Percentiles rank a stretch among this genome's conserved stretches.
Conservation (phyloP, 2,888 invertebrate species). For the Synanthedon formicaeformis region DNA sequence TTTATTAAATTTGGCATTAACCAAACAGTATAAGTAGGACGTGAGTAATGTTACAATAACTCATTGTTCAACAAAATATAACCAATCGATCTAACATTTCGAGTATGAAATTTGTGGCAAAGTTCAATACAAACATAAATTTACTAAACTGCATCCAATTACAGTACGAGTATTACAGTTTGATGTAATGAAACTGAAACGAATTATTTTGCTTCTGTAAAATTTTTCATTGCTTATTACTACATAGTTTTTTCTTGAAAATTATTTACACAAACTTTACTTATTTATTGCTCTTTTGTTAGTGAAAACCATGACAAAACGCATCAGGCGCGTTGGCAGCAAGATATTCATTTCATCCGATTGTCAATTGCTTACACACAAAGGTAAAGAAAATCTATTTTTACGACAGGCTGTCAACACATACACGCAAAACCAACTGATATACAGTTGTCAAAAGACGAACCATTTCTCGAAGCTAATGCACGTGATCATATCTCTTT, state of each 20-base stretch:
- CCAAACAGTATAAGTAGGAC: conserved; percentile 12
- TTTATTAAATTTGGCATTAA: conserved; percentile 8
- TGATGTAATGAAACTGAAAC: neutral
- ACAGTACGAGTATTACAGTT: conserved; percentile 10
- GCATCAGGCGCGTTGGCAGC: too few species aligned
- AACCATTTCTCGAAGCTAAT: conserved; percentile 11
- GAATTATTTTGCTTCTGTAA: too few species aligned
- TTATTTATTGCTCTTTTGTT: too few species aligned
- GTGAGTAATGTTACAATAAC: conserved; percentile 29
- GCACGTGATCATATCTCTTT: conserved; percentile 20
- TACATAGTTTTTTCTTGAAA: too few species aligned
- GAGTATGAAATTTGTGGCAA: conserved; percentile 25
- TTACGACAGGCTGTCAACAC: conserved; percentile 5
- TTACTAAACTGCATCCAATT: conserved; percentile 28
- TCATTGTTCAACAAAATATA: conserved; percentile 7
- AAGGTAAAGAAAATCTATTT: too few species aligned
- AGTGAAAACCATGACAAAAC: too few species aligned
- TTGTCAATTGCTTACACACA: too few species aligned
- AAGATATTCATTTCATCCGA: too few species aligned
- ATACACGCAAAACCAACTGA: conserved; percentile 6
- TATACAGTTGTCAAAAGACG: conserved; percentile 1
- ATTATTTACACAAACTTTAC: too few species aligned
- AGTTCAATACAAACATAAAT: conserved; percentile 45
- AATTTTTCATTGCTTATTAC: too few species aligned
- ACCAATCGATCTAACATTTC: conserved; percentile 35